Evolutionary conservation across 2,797 vertebrate species (phyloP), one percentile per base, ranked within the genome.

Genomic region (Allobates femoralis): DNA sequence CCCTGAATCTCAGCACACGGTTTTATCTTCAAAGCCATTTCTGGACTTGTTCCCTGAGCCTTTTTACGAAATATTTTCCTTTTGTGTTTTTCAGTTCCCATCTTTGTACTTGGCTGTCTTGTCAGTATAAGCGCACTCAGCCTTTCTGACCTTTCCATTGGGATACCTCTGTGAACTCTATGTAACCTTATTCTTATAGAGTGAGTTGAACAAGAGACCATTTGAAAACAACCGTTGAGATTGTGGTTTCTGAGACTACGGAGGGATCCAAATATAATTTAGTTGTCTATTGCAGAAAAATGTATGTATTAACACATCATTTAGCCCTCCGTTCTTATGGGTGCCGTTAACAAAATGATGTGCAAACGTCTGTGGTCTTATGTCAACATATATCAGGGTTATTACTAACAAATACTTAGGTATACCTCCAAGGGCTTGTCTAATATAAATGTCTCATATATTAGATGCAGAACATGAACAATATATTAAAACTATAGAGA

Each of bases 11-110:
- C 50, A 58, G 79, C 30, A 77, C 60, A 55, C 14, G 3, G 64
- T 81, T 80, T 81, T 51, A 73, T 66, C 79, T 86, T 75, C 85
- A 81, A 86, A 86, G 58, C 46, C 37, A 56, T 76, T 64, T 81
- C n/a, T 81, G 56, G 67, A 75, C 41, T 34, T 12, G 23, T 71
- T 82, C 50, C 64, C 50, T 80, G 14, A 28, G 21, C 28, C 11
- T 86, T 81, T 80, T 66, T 37, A 41, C 23, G 11, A 81, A 82
- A 82, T 69, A 86, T 69, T 76, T 67, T 76, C 56, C 28, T 51
- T n/a, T 82, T 69, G 62, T 69, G 46, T 64, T 75, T 85, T 85
- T 74, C 32, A 73, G 37, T 81, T 80, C 55, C 55, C 26, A 32
- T 80, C 37, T 80, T 83, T 83, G 53, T 86, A 76, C 41, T 77